Evolutionary conservation across 30 jellyfish, hydroid and myxozoan species (phyloP), one percentile per base, ranked within the genome.

Genomic region (Hydra vulgaris): DNA sequence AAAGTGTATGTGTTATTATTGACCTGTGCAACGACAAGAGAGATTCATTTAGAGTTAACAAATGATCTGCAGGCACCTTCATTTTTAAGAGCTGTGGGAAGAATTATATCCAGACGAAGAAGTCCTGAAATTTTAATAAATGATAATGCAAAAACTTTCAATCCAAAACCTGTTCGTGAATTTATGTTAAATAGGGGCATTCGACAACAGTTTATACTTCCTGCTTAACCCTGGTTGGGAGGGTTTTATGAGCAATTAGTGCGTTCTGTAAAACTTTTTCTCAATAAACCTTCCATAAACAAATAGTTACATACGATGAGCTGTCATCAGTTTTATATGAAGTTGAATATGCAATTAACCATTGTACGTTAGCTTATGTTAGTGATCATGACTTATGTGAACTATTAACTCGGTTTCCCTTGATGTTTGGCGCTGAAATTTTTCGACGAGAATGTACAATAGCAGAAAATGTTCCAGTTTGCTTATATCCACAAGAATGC

Each of bases 31-130:
- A n/a, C n/a, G 66, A 72, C 80, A 80, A 74, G 73, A 56, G 19
- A 73, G 95, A 80, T 27, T 77, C 96, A 88, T 52, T 53, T 88
- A 8, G 96, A 88, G 66, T 55, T 88, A 27, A 86, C 69, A 17
- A 86, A 85, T 0, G 95, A 88, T 24, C 54, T 83, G 25, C 25
- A 79, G 7, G 87, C 80, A 0, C 52, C 1, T 15, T 20, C 83
- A 7, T 86, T 80, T 54, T 23, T 86, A 15, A 53, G 24, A 12
- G 71, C 80, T 26, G 68, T 80, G 8, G 66, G 88, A 22, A 71
- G 93, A 23, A 80, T 86, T 81, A 1, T 27, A 17, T 70, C 83
- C n/a, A 24, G 87, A 54, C 76, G 95, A 25, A 94, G 88, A 0
- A 22, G 54, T 12, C 94, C 95, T 56, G 23, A 17, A 22, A 8